Evolutionary conservation across 2,113 vertebrate species (phyloP), one percentile per base, ranked within the genome.

Genomic region (Gorsachius goisagi): DNA sequence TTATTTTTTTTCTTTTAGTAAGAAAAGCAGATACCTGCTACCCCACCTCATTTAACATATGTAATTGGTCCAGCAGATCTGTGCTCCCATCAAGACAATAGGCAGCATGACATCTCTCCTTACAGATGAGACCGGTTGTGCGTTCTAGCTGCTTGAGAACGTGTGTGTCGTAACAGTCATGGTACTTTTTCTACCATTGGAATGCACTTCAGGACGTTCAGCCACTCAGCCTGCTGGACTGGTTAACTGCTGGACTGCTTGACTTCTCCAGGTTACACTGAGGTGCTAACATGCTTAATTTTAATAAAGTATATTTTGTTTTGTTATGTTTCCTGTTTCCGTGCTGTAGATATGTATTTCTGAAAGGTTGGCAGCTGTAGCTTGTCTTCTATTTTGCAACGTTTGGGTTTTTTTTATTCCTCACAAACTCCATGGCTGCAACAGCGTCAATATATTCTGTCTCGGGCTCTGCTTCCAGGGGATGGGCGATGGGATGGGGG

Each of bases 261-360:
- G 15, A 92, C 87, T 97, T 96, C 90, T 96, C 96, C 97, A 95
- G 94, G 93, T 97, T 97, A 97, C 96, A 95, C 97, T 97, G 97
- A 97, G 97, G 97, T 97, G 97, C 97, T 97, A 97, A 97, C 94
- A 95, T 93, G 96, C 97, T 97, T 97, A 94, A 97, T 97, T 97
- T 97, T 97, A 97, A 97, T 97, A 97, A 97, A 97, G 94, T 96
- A 89, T 97, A 97, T 97, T 97, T 97, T 97, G 96, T 97, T 97
- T 97, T 97, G 92, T 86, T 97, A 97, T 1, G 7, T 63, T 56
- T 84, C 74, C 66, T 33, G 66, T 45, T 72, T 81, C 68, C 2
- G 1, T 64, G 52, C 37, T 68, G 13, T 53, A 15, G 49, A 26
- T 52, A 8, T 80, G 0, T 55, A 1, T 85, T 89, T 77, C 68